phyloP scores from a whole-genome alignment of 1,140 invertebrate species.

The Mya arenaria region DNA sequence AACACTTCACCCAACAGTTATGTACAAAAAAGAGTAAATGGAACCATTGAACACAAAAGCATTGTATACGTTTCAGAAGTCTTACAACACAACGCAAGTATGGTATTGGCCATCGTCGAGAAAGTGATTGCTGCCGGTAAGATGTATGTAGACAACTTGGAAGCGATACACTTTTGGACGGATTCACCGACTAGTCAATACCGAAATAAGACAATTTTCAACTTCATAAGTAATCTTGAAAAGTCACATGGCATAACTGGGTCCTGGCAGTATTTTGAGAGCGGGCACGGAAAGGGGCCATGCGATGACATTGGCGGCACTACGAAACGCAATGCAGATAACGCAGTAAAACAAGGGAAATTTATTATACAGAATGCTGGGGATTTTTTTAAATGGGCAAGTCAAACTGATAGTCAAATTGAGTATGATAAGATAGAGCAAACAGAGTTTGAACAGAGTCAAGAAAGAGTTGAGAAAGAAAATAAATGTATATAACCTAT shows the following conservation, averaged over 20 bases:
- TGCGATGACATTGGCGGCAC: conserved; percentile 61
- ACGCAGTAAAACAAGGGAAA: too few relatives aligned
- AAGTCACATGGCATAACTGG: not conserved
- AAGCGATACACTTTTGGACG: conserved; percentile 14
- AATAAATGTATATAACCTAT: too few relatives aligned
- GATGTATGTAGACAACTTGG: not conserved
- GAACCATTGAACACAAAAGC: not conserved
- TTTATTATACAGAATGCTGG: too few relatives aligned
- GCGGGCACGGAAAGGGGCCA: conserved; percentile 59
- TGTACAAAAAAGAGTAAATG: not conserved
- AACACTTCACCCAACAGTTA: conserved; percentile 3
- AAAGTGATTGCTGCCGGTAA: not conserved
- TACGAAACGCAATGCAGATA: conserved; percentile 49
- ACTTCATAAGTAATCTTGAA: not conserved
- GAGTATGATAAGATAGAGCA: too few relatives aligned
- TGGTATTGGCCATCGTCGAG: not conserved
- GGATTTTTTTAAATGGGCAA: too few relatives aligned
- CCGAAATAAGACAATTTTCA: conserved; percentile 17
- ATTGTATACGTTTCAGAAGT: conserved; percentile 6
- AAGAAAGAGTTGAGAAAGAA: too few relatives aligned
- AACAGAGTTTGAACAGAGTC: too few relatives aligned
- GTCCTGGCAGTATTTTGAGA: conserved; percentile 23
- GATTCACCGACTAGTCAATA: conserved; percentile 24
- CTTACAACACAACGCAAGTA: conserved; percentile 2
- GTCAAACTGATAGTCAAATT: too few relatives aligned